These are phyloP conservation scores for Hypsopygia costalis DNA, from an alignment of 2,888 invertebrate species.

Conservation along the genomic window DNA sequence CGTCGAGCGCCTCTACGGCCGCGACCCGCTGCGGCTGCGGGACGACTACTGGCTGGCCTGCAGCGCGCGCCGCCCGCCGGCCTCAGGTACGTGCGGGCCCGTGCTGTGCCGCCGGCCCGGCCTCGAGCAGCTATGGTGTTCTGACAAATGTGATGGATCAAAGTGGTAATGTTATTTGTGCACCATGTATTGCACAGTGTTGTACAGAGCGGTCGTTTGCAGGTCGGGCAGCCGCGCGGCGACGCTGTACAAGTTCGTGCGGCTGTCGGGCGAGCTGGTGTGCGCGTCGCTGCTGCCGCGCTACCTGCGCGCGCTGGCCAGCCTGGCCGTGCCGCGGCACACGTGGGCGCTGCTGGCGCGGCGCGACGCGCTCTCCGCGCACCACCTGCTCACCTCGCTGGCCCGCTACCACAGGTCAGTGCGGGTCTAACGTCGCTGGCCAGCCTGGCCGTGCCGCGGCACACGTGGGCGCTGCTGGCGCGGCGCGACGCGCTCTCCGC, in stretches of 20 bases:
- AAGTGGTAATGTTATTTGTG: too few relatives aligned
- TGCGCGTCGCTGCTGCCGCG: conserved; percentile 92
- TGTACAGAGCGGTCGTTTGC: too few relatives aligned
- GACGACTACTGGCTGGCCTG: too few relatives aligned
- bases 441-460: conserved; percentile 57
- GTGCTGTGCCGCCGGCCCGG: too few relatives aligned
- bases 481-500: conserved; percentile 60
- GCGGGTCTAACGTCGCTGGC: too few relatives aligned
- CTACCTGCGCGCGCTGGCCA: conserved; percentile 92
- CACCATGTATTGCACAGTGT: too few relatives aligned
- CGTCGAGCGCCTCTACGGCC: too few relatives aligned
- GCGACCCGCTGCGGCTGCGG: too few relatives aligned
- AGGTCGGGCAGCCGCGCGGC: conserved; percentile 82
- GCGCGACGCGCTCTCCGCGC: conserved; percentile 59
- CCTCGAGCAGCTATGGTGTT: too few relatives aligned
- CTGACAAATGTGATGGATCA: too few relatives aligned
- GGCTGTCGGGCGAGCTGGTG: conserved; percentile 91
- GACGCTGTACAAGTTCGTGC: conserved; percentile 93
- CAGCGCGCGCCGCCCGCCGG: too few relatives aligned
- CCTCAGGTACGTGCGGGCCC: too few relatives aligned
- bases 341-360: conserved; percentile 82
- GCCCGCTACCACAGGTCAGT: conserved; percentile 84
- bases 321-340: conserved; percentile 87
- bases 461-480: conserved; percentile 83
- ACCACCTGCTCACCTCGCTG: conserved; percentile 81